A percentile compares a stretch with the other conserved stretches of the same genome.
Conservation (phyloP, 2,888 invertebrate genomes). For the Nephrotoma appendiculata region DNA sequence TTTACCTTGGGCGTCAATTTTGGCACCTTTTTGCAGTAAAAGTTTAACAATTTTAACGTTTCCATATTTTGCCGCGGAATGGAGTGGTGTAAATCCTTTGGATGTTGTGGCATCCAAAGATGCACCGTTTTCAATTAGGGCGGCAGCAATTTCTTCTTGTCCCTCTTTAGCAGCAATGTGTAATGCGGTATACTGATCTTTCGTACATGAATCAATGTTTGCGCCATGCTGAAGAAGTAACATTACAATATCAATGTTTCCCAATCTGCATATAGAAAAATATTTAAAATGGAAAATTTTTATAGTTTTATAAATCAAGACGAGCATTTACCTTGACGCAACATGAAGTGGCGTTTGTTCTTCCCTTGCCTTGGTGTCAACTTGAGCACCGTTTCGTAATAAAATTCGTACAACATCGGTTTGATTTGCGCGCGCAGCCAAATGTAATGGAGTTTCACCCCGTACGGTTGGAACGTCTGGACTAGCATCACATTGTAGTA, state of each 20-base stretch:
- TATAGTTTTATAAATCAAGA: neutral
- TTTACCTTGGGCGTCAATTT: constrained; percentile 81
- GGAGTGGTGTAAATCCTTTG: constrained; percentile 92
- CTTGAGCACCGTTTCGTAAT: constrained; percentile 81
- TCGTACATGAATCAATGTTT: constrained; percentile 73
- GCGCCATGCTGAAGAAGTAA: constrained; percentile 90
- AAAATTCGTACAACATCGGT: constrained; percentile 93
- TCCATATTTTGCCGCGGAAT: constrained; percentile 96
- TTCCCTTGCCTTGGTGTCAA: constrained; percentile 59
- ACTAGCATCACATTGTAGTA: constrained; percentile 85
- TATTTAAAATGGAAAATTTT: neutral
- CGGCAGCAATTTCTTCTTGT: constrained; percentile 79
- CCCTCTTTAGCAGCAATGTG: constrained; percentile 98
- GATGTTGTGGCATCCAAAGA: constrained; percentile 84
- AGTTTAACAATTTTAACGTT: constrained; percentile 77
- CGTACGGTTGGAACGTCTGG: constrained; percentile 91
- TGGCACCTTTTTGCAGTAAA: constrained; percentile 74
- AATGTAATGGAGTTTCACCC: constrained; percentile 91
- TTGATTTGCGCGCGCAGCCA: constrained; percentile 94
- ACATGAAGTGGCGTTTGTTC: constrained; percentile 96
- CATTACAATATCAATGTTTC: constrained; percentile 93
- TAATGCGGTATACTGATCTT: constrained; percentile 89
- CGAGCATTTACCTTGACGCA: constrained; percentile 43
- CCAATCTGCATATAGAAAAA: constrained; percentile 40
- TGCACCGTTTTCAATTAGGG: constrained; percentile 83